Percentiles rank a stretch among this genome's conserved stretches.
Evolutionary conservation across 2,113 vertebrate species (phyloP).

Genomic region (Pteropus alecto): DNA sequence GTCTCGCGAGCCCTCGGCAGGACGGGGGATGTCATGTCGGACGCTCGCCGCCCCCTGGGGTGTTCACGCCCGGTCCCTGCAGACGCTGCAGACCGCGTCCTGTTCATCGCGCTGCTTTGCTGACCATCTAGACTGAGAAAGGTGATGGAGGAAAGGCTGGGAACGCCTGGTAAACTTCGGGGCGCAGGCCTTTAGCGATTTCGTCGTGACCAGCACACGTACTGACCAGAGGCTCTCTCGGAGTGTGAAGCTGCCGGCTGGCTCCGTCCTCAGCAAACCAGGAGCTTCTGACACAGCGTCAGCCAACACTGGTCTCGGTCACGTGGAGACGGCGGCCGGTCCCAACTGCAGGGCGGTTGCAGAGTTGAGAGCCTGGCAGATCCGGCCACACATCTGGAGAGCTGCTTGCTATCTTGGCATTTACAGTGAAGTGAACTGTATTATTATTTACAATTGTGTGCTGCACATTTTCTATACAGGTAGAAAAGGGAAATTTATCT

Average conservation of each 20-base stretch:
- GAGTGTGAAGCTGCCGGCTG: rapidly evolving
- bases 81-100: rapidly evolving
- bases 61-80: too few relatives aligned
- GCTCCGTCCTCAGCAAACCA: rapidly evolving
- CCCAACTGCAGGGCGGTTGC: rapidly evolving
- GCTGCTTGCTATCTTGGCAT: rapidly evolving
- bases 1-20: too few relatives aligned
- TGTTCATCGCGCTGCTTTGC: too few relatives aligned
- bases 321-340: rapidly evolving
- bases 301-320: rapidly evolving
- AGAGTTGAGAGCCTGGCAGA: not conserved
- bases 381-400: rapidly evolving
- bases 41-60: too few relatives aligned
- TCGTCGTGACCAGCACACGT: rapidly evolving
- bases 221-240: not conserved
- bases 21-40: too few relatives aligned
- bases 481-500: not conserved
- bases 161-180: not conserved
- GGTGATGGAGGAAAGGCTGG: not conserved
- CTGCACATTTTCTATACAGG: not conserved
- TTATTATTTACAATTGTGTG: not conserved
- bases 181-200: rapidly evolving
- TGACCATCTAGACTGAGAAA: not conserved
- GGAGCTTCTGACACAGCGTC: rapidly evolving
- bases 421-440: too few relatives aligned